A percentile compares a stretch with the other conserved stretches of the same genome.
These are phyloP conservation scores for Micromussa lordhowensis DNA, from an alignment of 92 coral and sea anemone genomes.

Conservation along the genomic window DNA sequence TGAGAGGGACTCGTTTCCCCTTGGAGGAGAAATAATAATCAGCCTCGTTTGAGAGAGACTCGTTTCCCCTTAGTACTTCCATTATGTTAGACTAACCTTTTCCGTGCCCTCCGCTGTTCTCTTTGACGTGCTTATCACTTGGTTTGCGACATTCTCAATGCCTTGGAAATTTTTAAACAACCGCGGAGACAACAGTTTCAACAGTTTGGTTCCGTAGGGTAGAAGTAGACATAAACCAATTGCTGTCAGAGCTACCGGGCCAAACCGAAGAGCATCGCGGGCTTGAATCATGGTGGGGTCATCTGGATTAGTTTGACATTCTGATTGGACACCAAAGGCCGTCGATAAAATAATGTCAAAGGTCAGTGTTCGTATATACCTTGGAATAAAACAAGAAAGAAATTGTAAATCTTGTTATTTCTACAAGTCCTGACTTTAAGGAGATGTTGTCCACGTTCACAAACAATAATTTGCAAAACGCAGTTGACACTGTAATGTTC, in stretches of 20 bases:
- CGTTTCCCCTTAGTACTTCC: not conserved
- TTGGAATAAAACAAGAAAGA: not conserved
- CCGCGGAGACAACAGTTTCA: conserved; percentile 12
- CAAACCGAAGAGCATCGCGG: conserved; percentile 36
- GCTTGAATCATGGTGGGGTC: conserved; percentile 63
- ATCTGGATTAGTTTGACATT: conserved; percentile 69
- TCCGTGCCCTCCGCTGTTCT: not conserved
- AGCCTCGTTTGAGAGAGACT: too few species aligned
- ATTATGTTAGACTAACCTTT: not conserved
- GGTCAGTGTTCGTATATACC: conserved; percentile 69
- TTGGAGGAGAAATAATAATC: too few species aligned
- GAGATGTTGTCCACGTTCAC: too few species aligned
- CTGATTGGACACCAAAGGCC: conserved; percentile 67
- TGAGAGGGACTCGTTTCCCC: not conserved
- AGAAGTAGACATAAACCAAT: conserved; percentile 13
- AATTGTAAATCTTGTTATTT: not conserved
- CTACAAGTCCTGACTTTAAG: too few species aligned
- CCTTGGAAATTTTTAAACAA: conserved; percentile 24
- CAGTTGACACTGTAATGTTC: too few species aligned
- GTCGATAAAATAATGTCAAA: conserved; percentile 66
- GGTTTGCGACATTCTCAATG: conserved; percentile 8
- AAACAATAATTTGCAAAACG: too few species aligned
- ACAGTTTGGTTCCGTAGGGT: conserved; percentile 14
- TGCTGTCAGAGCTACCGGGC: conserved; percentile 4
- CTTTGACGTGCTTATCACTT: conserved; percentile 15